Evolutionary conservation across 2,113 vertebrate species (phyloP).

Genomic region (Phaetusa simplex): DNA sequence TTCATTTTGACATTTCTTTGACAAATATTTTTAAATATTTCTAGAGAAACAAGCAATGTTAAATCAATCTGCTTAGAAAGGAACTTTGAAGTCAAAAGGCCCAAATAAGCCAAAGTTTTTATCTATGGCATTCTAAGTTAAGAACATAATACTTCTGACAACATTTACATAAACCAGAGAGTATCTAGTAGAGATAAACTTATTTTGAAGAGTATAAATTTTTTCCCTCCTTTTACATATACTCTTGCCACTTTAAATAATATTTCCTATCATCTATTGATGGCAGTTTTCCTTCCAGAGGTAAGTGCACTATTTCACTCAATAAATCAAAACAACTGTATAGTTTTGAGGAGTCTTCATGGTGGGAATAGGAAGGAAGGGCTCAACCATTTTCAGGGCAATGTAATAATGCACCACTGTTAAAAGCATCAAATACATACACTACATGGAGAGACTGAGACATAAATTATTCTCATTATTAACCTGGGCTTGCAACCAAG

Average conservation of each 20-base stretch:
- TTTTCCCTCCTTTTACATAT: background rate
- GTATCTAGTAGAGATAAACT: background rate
- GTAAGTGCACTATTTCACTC: background rate
- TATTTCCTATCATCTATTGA: background rate
- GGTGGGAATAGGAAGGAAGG: background rate
- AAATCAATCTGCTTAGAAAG: background rate
- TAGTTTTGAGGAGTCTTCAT: background rate
- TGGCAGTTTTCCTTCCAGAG: background rate
- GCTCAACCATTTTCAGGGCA: background rate
- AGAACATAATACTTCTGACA: background rate
- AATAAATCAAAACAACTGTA: background rate
- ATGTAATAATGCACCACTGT: background rate
- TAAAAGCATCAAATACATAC: background rate
- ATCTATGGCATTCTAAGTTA: background rate
- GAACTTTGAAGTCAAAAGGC: background rate
- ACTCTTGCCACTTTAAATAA: background rate
- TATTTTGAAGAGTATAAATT: background rate
- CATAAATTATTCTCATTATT: background rate
- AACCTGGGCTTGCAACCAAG: background rate
- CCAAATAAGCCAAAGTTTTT: background rate
- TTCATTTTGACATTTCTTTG: background rate
- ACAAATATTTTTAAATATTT: conserved; percentile 3
- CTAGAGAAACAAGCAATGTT: background rate
- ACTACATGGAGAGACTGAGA: background rate
- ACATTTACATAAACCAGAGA: background rate